Evolutionary conservation across 2,113 vertebrate genomes (phyloP), one percentile per base, ranked within the genome.

Genomic region (Alethe castanea): DNA sequence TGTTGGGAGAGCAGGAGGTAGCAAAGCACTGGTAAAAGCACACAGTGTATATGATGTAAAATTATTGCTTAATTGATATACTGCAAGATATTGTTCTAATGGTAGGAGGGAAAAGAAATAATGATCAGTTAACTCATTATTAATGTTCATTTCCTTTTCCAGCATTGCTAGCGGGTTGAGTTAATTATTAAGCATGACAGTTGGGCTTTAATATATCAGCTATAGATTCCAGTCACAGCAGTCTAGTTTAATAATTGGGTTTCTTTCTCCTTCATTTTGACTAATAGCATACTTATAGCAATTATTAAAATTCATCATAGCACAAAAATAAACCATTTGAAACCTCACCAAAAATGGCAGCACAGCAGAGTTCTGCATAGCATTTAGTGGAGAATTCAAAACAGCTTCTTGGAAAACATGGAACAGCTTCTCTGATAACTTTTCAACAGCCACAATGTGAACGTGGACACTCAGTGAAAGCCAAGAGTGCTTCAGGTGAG

Each of bases 201-300:
- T 73, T 70, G 62, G 77, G 87, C 91, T 96, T 95, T 96, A 94
- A 96, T 95, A 91, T 86, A 94, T 95, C 94, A 95, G 78, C 82
- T 96, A 96, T 94, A 96, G 94, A 97, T 94, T 96, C 90, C 95
- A 97, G 92, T 96, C 96, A 90, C 96, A 96, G 96, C 96, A 94
- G 94, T 96, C 88, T 94, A 95, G 96, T 97, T 96, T 92, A 94
- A 92, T 97, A 97, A 97, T 94, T 97, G 92, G 74, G 76, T 95
- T 96, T 96, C 95, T 94, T 97, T 97, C 76, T 59, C 84, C 86
- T 90, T 96, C 88, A 53, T 95, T 96, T 97, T 96, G 92, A 97
- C 91, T 97, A 95, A 96, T 96, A 53, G 92, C 94, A 91, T 86
- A 94, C 94, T 96, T 96, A 94, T 4, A 89, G 79, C 92, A 97